Conservation (phyloP, 2,113 vertebrate genomes). For the Rattus norvegicus region GRCr8 NC_086019.1:235423501-235424000, state of each 20-base stretch:
- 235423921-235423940: neutral
- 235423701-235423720: fast-evolving
- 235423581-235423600: neutral
- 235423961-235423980: neutral
- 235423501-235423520: neutral
- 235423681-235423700: too few relatives aligned
- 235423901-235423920: neutral
- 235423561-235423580: neutral
- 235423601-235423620: neutral
- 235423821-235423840: neutral
- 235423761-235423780: neutral
- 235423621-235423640: neutral
- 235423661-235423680: too few relatives aligned
- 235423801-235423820: neutral
- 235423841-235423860: neutral
- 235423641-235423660: too few relatives aligned
- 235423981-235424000: neutral
- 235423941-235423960: neutral
- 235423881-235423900: neutral
- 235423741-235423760: neutral
- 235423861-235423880: neutral
- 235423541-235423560: neutral
- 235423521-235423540: slow-evolving; percentile 2
- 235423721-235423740: neutral
- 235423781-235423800: neutral